Evolutionary conservation across 2,797 vertebrate species (phyloP).

Genomic region (Sebastes alutus): DNA sequence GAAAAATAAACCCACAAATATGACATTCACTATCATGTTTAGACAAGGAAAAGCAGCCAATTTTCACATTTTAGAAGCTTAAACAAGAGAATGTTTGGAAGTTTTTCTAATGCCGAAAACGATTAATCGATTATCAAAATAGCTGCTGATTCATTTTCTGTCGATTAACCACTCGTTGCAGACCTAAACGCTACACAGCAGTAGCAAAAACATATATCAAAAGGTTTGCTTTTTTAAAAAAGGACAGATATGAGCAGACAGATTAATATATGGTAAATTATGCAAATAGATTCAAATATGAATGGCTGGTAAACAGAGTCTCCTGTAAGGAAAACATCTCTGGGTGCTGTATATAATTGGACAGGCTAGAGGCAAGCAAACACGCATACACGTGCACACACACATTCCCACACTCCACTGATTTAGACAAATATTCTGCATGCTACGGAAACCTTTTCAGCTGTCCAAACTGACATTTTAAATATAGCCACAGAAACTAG

Average conservation of each 20-base stretch:
- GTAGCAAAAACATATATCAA: not conserved
- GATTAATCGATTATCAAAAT: not conserved
- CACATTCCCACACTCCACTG: not conserved
- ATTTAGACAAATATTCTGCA: slow-evolving; percentile 29
- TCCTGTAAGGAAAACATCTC: slow-evolving; percentile 27
- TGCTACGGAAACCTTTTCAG: slow-evolving; percentile 43
- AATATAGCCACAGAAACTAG: slow-evolving; percentile 72
- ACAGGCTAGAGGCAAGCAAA: not conserved
- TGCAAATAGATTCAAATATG: slow-evolving; percentile 51
- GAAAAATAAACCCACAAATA: not conserved
- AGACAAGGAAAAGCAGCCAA: not conserved
- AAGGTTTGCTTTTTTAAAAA: slow-evolving; percentile 4
- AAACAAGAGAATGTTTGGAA: not conserved
- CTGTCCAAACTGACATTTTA: slow-evolving; percentile 69
- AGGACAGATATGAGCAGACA: slow-evolving; percentile 12
- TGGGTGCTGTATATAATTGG: slow-evolving; percentile 21
- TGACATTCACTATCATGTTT: no score
- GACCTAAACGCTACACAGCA: not conserved
- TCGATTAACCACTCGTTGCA: not conserved
- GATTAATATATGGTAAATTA: slow-evolving; percentile 44
- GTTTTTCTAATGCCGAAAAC: not conserved
- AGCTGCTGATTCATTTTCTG: not conserved
- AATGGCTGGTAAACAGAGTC: slow-evolving; percentile 13
- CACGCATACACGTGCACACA: not conserved
- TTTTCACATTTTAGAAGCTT: not conserved